Evolutionary conservation across 2,888 invertebrate species (phyloP), one percentile per base, ranked within the genome.

Genomic region (Prosopocoilus inquinatus): DNA sequence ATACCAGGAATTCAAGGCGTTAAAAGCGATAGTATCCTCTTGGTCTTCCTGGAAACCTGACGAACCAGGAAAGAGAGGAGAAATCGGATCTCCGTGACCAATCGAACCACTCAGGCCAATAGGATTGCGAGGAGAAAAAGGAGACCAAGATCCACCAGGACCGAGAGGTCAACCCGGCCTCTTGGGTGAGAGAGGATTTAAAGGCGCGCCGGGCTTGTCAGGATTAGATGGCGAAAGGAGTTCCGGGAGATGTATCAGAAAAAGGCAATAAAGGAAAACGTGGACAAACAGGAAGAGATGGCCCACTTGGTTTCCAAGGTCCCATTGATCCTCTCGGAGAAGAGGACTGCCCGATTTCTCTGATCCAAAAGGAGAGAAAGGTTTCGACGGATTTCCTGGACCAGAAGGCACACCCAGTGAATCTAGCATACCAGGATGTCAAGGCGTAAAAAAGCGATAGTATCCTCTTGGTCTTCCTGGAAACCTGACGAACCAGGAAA

Each of bases 181-280:
- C 38, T 75, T 84, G 5, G 89, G 90, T 47, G 65, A 72, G 20
- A 80, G 84, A 9, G 90, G 90, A 45, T 68, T 67, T 1, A 88
- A 87, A 74, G 90, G 89, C 57, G 82, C 85, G 64, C 80, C 81
- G 63, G 90, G 90, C 52, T 78, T 81, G 64, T 75, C 80, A 44
- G 91, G 90, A 44, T 70, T 82, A 1, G 79, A 84, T 55, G 89
- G 90, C 16, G 78, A 90, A 88, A 77, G 93, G 93, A 65, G 87
- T 88, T 68, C 81, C 91, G n/a, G 93, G 92, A 1, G 78, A 81
- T 64, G 87, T 87, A 34, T 87, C 91, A 1, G 89, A 88, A 70
- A 93, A 90, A 71, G 93, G 92, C 57, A 87, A 90, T 65, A 91
- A 91, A 70, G 94, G 94, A 67, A 90, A 91, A 64, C 82, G 85